Base-by-base conservation (phyloP, 1,140 invertebrate species). In the Macrobrachium rosenbergii region DNA sequence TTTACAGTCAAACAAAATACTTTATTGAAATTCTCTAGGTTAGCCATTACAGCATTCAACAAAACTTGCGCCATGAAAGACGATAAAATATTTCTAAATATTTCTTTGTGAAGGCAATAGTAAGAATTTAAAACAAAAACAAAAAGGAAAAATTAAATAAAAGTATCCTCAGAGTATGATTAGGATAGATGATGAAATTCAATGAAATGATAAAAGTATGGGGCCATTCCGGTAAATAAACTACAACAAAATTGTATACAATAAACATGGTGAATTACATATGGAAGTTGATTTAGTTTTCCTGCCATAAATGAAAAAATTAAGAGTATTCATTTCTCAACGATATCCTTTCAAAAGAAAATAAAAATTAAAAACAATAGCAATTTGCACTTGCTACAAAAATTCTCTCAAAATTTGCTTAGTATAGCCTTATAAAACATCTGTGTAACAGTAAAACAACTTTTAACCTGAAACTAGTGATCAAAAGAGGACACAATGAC, bases 1-100 rank as follows among this genome's bases (percentile, higher is more conserved):
- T 3, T 8, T 87, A 87, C 84, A 87, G 84, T 87, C 84, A 87
- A 87, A 87, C 84, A 87, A 87, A 87, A 87, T 87, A 87, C 84
- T 87, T 87, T 87, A 87, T 87, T 87, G 84, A 81, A 82, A 72
- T 81, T 75, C 84, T 82, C 77, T 86, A 80, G 63, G 84, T 81
- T 87, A 87, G 78, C 84, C 59, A 87, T 81, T 73, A 87, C 84
- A 87, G 84, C 84, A 80, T 87, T 80, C 58, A 87, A 87, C 84
- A 87, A 87, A 87, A 52, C 67, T 73, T 73, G 78, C 78, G 64
- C 78, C 67, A 60, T 87, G 84, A 87, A 87, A 87, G 84, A 87
- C 84, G 69, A 81, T 82, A 82, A 87, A 81, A 81, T 81, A 60
- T 81, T 81, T 83, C 82, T 83, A 83, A 83, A 83, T 83, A 83